Percentiles rank a stretch among this genome's conserved stretches.
These are phyloP conservation scores for Orbicella faveolata DNA, from an alignment of 64 coral and sea anemone species.

Conservation along the genomic window DNA sequence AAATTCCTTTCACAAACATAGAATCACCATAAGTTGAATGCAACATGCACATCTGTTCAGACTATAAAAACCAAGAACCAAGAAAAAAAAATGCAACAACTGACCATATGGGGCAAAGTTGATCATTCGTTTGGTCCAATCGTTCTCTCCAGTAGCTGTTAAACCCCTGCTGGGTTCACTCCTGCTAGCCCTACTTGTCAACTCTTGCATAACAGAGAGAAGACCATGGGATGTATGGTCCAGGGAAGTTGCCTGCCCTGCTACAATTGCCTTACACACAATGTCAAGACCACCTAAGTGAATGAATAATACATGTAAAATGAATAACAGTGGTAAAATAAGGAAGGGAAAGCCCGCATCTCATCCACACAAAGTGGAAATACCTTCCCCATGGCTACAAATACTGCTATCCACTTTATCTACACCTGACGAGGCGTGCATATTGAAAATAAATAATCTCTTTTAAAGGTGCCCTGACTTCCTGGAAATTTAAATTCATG, in stretches of 20 bases:
- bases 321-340: neutral
- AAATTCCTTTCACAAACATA: neutral
- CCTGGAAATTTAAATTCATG: no score
- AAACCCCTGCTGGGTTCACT: neutral
- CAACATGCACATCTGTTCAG: neutral
- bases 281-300: conserved; percentile 76
- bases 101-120: conserved; percentile 97
- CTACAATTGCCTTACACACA: conserved; percentile 61
- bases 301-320: neutral
- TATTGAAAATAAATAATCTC: no score
- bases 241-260: conserved; percentile 48
- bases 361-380: no score
- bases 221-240: conserved; percentile 49
- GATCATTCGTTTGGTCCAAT: conserved; percentile 61
- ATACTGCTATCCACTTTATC: no score
- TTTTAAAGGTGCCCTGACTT: no score
- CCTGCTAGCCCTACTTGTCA: conserved; percentile 48
- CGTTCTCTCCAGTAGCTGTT: conserved; percentile 56
- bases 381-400: no score
- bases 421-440: no score
- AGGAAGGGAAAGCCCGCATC: no score
- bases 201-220: conserved; percentile 66
- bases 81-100: neutral
- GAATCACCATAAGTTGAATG: neutral
- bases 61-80: neutral